Conservation (phyloP, 2,888 invertebrate species). For the Ochropleura plecta region DNA sequence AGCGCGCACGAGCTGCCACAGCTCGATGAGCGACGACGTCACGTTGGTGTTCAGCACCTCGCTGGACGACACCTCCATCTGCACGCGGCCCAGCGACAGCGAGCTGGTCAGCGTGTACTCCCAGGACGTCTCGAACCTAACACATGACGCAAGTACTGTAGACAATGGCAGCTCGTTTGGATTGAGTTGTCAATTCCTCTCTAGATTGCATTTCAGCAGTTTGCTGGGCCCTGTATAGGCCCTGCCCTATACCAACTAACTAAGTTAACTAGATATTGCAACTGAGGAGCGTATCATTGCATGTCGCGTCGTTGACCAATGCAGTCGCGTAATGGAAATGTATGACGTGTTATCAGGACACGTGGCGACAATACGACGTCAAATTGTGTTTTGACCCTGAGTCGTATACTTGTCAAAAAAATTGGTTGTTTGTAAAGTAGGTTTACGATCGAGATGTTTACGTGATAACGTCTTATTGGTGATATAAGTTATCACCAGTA, state of each 20-base stretch:
- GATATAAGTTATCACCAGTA: no score
- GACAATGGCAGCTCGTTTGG: not conserved
- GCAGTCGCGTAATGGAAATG: not conserved
- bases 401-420: not conserved
- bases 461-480: no score
- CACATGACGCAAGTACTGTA: not conserved
- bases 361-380: not conserved
- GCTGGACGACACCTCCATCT: constrained; percentile 92
- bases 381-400: not conserved
- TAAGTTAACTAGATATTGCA: not conserved
- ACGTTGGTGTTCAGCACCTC: constrained; percentile 96
- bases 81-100: constrained; percentile 91
- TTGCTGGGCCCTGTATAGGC: not conserved
- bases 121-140: constrained; percentile 92
- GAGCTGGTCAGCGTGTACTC: constrained; percentile 91
- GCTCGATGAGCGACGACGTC: constrained; percentile 96
- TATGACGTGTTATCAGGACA: not conserved
- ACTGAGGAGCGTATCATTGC: not conserved
- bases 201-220: not conserved
- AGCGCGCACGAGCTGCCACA: constrained; percentile 94
- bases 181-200: not conserved
- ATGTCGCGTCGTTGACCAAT: not conserved
- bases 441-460: no score
- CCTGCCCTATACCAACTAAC: no score
- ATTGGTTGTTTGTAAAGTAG: no score